Evolutionary conservation across 2,888 invertebrate genomes (phyloP), one percentile per base, ranked within the genome.

Genomic region (Drosophila suboccidentalis): DNA sequence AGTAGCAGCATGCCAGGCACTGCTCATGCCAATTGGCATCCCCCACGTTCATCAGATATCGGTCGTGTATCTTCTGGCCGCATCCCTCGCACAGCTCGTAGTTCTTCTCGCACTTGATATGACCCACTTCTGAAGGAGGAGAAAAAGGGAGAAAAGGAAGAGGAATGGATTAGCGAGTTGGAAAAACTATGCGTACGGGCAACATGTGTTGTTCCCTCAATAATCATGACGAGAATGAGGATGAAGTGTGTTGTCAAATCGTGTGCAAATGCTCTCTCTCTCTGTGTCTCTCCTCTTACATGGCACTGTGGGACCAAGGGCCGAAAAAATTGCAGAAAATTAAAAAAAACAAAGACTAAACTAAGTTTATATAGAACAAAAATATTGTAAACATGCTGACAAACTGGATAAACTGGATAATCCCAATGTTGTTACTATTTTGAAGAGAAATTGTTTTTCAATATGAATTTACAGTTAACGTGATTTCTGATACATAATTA

Each of bases 11-110:
- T 89, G 97, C 96, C 74, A 99, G 95, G 93, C 99, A 99, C 91
- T 96, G 96, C 91, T 98, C 98, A 94, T 99, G 99, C 97, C 98
- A 99, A 91, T 97, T 97, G 66, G 97, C 95, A 90, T 98, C 98
- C 54, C 97, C 96, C 50, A 99, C 98, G 91, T 98, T 95, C 96
- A 98, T 97, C 90, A 99, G 95, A 94, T 97, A 99, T 67, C 98
- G 95, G 94, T 99, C 99, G 91, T 97, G 96, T 90, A 99, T 99
- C 93, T 97, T 97, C 92, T 97, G 97, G 15, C 97, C 97, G 93
- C 99, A 99, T 59, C 98, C 98, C 89, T 98, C 97, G 93, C 99
- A 99, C 90, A 96, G 95, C 93, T 97, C 97, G 80, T 96, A 96
- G 76, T 96, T 96, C 93, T 96, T 96, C 93, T 97, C 96, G 77